Conservation (phyloP, 2,113 vertebrate genomes). For the Bubalus kerabau region DNA sequence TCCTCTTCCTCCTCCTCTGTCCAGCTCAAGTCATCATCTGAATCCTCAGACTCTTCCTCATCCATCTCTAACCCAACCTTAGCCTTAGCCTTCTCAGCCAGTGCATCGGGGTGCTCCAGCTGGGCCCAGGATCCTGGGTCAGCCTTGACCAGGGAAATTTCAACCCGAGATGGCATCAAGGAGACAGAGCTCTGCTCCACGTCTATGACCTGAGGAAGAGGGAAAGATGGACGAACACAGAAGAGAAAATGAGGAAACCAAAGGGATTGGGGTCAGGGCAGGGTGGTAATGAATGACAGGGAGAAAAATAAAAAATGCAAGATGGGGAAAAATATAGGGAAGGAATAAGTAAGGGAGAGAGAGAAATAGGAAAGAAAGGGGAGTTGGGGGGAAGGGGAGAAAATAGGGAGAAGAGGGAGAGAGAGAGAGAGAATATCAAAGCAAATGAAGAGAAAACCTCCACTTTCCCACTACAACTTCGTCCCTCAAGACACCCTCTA, state of each 20-base stretch:
- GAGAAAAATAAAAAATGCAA: constrained; percentile 11
- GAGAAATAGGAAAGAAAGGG: neutral
- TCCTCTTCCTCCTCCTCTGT: constrained; percentile 80
- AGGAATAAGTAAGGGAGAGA: neutral
- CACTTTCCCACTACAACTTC: neutral
- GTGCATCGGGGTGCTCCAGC: constrained; percentile 86
- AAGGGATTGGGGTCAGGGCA: neutral
- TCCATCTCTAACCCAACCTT: constrained; percentile 24
- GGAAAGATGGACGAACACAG: constrained; percentile 38
- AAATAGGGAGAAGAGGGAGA: neutral
- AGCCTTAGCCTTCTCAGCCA: constrained; percentile 60
- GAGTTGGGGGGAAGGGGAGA: neutral
- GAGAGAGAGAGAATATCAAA: constrained; percentile 1
- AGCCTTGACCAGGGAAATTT: constrained; percentile 88
- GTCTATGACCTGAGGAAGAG: constrained; percentile 83
- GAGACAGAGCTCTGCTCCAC: constrained; percentile 85
- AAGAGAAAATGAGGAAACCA: constrained; percentile 33
- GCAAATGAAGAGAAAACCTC: constrained; percentile 37
- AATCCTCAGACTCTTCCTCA: constrained; percentile 65
- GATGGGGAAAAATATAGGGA: neutral
- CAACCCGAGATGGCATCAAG: constrained; percentile 93
- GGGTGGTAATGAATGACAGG: neutral
- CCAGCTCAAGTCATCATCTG: constrained; percentile 82
- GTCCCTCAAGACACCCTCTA: neutral
- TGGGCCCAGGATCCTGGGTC: constrained; percentile 89